These are phyloP conservation scores for Amazona guildingii DNA, from an alignment of 2,113 vertebrate species.

Conservation along the genomic window DNA sequence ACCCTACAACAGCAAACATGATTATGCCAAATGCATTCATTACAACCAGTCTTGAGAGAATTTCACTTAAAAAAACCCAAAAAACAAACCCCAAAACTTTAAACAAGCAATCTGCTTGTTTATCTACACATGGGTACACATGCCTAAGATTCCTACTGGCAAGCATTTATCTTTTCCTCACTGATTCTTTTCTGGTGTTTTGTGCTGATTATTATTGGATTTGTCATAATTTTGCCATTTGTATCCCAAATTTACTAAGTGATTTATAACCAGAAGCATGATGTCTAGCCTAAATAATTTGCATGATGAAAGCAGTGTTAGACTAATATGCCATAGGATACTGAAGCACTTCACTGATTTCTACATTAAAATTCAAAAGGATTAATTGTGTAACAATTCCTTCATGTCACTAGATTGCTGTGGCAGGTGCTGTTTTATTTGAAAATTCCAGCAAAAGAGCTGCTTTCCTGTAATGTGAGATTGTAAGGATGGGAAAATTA, in stretches of 20 bases:
- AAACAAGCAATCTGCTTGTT: constrained; percentile 6
- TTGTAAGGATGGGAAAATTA: background rate
- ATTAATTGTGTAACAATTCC: background rate
- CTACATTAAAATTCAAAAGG: background rate
- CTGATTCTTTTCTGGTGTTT: background rate
- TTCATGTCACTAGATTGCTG: background rate
- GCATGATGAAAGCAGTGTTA: background rate
- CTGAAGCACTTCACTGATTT: background rate
- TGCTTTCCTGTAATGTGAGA: background rate
- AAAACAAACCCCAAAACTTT: background rate
- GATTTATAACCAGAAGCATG: background rate
- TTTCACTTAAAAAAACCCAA: background rate
- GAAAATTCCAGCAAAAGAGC: background rate
- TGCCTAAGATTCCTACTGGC: background rate
- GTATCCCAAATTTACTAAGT: background rate
- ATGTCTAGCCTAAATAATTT: background rate
- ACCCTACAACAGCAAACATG: background rate
- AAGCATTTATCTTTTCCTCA: background rate
- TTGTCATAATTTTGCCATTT: background rate
- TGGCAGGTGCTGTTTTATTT: background rate
- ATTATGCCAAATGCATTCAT: constrained; percentile 26
- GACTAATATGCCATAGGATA: background rate
- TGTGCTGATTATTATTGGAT: background rate
- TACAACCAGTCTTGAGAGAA: constrained; percentile 36
- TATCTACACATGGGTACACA: background rate